Percentiles rank a stretch among this genome's conserved stretches.
phyloP scores from a whole-genome alignment of 2,797 vertebrate species.

The Ataeniobius toweri region DNA sequence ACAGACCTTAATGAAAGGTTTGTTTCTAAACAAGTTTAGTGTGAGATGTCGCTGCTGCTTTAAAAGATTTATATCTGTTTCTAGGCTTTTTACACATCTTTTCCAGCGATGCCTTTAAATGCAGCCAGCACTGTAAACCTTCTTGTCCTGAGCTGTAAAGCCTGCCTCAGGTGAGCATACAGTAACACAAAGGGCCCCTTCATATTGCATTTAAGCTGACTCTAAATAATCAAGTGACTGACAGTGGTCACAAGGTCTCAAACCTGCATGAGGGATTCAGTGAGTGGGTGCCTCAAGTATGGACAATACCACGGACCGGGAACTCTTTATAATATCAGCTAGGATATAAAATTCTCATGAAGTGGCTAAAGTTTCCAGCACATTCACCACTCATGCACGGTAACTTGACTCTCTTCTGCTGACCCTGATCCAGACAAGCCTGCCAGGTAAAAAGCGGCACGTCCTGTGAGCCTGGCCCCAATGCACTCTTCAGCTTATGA shows the following conservation, averaged over 20 bases:
- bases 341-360: constrained; percentile 69
- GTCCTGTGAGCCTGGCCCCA: constrained; percentile 46
- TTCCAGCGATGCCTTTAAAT: neutral
- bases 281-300: constrained; percentile 55
- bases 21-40: neutral
- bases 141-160: constrained; percentile 14
- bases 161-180: constrained; percentile 13
- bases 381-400: constrained; percentile 58
- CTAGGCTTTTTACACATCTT: neutral
- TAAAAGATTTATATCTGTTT: neutral
- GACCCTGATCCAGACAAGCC: constrained; percentile 65
- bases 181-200: constrained; percentile 39
- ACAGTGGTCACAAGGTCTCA: constrained; percentile 13
- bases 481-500: constrained; percentile 39
- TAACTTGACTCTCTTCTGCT: constrained; percentile 62
- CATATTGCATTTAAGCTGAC: constrained; percentile 54
- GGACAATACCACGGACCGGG: constrained; percentile 32
- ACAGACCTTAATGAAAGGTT: neutral
- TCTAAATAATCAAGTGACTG: constrained; percentile 49
- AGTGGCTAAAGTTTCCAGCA: constrained; percentile 67
- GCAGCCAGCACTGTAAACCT: neutral
- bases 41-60: neutral
- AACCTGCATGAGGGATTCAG: constrained; percentile 36
- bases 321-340: constrained; percentile 61
- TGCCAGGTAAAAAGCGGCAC: constrained; percentile 62